Evolutionary conservation across 2,113 vertebrate genomes (phyloP).

Genomic region (Apeltes quadracus): DNA sequence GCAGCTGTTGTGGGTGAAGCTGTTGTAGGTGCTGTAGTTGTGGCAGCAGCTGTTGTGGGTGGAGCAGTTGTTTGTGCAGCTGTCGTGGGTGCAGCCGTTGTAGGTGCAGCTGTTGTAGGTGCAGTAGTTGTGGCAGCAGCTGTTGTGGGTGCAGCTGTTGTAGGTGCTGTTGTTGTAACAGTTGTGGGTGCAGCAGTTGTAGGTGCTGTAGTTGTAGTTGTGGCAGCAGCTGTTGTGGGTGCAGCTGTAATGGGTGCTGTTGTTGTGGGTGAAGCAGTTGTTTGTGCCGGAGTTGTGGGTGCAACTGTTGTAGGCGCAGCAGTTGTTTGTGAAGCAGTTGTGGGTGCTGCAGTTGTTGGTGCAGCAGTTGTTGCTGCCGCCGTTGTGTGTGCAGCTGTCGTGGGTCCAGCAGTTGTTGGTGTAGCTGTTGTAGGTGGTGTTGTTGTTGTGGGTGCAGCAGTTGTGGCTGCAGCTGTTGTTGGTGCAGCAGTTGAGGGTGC

Average conservation of each 20-base stretch:
- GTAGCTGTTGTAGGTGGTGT: background rate
- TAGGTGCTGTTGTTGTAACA: background rate
- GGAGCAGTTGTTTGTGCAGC: background rate
- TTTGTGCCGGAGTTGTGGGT: background rate
- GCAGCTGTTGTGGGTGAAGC: background rate
- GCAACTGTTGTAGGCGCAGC: background rate
- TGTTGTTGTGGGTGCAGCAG: too few species aligned
- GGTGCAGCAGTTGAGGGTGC: too few species aligned
- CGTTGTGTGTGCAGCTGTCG: background rate
- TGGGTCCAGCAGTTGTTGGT: too few species aligned
- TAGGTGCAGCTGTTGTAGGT: background rate
- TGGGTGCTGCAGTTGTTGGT: background rate
- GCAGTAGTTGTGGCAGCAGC: background rate
- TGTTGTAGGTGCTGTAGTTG: background rate
- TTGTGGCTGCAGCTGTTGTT: too few species aligned
- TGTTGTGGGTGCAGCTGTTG: background rate
- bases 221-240: too few species aligned
- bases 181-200: background rate
- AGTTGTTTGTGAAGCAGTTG: background rate
- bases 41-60: background rate
- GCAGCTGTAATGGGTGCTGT: background rate
- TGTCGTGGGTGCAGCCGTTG: background rate
- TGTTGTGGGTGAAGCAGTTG: too few species aligned
- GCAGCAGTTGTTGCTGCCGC: background rate
- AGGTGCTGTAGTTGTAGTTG: background rate